Base-by-base conservation (phyloP, 2,113 vertebrate species). In the Anarhynchus alexandrinus region DNA sequence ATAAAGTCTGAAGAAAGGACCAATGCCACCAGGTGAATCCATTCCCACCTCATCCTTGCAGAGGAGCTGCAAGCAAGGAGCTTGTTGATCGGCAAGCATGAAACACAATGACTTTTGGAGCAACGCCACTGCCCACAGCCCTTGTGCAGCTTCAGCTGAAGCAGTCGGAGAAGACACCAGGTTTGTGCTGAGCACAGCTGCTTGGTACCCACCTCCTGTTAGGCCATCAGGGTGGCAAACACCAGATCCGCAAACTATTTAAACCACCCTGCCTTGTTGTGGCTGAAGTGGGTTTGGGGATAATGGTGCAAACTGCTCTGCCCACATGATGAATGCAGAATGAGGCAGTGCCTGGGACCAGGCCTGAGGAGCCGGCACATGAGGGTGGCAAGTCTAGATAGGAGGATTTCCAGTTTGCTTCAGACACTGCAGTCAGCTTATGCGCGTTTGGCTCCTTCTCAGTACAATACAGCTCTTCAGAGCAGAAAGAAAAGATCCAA, bases 391-490 rank as follows among this genome's bases (percentile, higher is more conserved):
- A 43, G 30, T 57, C 42, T 58, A 66, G 42, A 51, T 32, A 40
- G 77, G 47, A 86, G 59, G 20, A 43, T 71, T 96, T 94, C 47
- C 80, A 82, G 32, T 51, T 71, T 71, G 36, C 47, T 71, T 74
- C 77, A 73, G 86, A 49, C 40, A 11, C 29, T 0, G 1, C 21
- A 29, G 32, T 65, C 40, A 79, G 40, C 51, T 55, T 74, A n/a
- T 67, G 62, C 0, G 0, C 0, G 0, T 86, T 89, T 86, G 52
- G 69, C 76, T 91, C 72, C 1, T 3, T 45, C 69, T 80, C 58
- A n/a, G 36, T 19, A 12, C 11, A 82, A 71, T 2, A 11, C 47
- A 84, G 55, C 29, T 27, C 67, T 90, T 83, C 67, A 62, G 86
- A 92, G 47, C 30, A 58, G 57, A 84, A n/a, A 65, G 22, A 42